Percentiles rank a stretch among this genome's conserved stretches.
phyloP scores from a whole-genome alignment of 2,113 vertebrate genomes.

The Chloropsis hardwickii region DNA sequence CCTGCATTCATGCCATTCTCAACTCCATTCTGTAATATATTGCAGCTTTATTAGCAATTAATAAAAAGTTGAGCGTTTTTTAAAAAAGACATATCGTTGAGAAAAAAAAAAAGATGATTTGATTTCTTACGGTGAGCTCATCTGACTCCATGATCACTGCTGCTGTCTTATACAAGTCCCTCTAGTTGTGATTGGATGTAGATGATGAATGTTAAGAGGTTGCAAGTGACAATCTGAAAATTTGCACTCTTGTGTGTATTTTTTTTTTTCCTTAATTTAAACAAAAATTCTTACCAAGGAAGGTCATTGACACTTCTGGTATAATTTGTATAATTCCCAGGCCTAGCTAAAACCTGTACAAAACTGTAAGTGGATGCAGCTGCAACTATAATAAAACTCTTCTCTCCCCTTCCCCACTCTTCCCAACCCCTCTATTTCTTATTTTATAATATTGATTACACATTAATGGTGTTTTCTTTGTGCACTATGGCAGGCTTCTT shows the following conservation, averaged over 20 bases:
- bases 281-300: constrained; percentile 70
- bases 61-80: constrained; percentile 56
- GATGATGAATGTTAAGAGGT: constrained; percentile 82
- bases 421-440: constrained; percentile 64
- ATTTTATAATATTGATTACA: constrained; percentile 77
- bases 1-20: constrained; percentile 59
- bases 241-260: constrained; percentile 84
- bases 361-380: constrained; percentile 74
- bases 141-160: constrained; percentile 69
- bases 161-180: constrained; percentile 66
- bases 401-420: constrained; percentile 16
- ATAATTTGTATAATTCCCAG: constrained; percentile 72
- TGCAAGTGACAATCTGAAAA: constrained; percentile 89
- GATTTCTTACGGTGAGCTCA: constrained; percentile 64
- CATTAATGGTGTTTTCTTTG: constrained; percentile 80
- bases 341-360: constrained; percentile 71
- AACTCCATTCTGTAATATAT: constrained; percentile 64
- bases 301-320: constrained; percentile 70
- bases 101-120: constrained; percentile 12
- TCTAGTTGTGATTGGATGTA: constrained; percentile 74
- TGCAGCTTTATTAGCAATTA: constrained; percentile 69
- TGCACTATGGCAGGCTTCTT: constrained; percentile 77
- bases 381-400: constrained; percentile 67
- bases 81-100: constrained; percentile 60
- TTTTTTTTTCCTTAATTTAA: constrained; percentile 75